These are phyloP conservation scores for Brachionus angularis DNA, from an alignment of 1,140 invertebrate species.

Conservation along the genomic window DNA sequence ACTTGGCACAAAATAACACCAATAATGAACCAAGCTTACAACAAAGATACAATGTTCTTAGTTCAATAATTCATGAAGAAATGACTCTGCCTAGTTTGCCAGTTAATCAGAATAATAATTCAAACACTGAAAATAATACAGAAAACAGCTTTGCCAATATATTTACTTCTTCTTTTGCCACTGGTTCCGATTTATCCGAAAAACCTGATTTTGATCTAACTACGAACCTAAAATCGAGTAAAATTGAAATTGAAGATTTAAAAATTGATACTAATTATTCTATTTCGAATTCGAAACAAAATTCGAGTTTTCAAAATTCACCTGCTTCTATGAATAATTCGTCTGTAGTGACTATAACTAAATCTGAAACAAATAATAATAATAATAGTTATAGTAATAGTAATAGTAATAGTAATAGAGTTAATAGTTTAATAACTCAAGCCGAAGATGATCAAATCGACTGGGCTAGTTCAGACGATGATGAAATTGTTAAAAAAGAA, in stretches of 20 bases:
- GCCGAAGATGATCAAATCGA: conserved; percentile 37
- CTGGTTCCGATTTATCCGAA: no score
- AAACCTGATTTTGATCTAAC: no score
- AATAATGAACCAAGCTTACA: no score
- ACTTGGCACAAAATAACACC: neutral
- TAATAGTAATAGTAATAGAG: neutral
- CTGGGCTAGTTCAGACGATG: conserved; percentile 38
- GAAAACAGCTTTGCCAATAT: conserved; percentile 39
- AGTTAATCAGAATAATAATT: no score
- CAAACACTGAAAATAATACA: neutral
- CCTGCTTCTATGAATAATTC: no score
- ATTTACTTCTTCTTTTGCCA: neutral
- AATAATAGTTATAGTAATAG: neutral
- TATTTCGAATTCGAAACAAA: neutral
- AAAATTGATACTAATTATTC: conserved; percentile 15
- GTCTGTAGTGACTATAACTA: neutral
- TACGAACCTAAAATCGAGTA: no score
- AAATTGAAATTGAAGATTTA: neutral
- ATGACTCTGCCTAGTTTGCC: neutral
- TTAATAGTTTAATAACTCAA: no score
- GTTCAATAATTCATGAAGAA: conserved; percentile 27
- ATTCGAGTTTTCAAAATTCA: no score
- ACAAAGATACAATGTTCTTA: conserved; percentile 6
- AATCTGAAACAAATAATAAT: neutral
- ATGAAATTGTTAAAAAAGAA: conserved; percentile 37